Evolutionary conservation across 2,113 vertebrate species (phyloP), one percentile per base, ranked within the genome.

Genomic region (Petroica traversi): DNA sequence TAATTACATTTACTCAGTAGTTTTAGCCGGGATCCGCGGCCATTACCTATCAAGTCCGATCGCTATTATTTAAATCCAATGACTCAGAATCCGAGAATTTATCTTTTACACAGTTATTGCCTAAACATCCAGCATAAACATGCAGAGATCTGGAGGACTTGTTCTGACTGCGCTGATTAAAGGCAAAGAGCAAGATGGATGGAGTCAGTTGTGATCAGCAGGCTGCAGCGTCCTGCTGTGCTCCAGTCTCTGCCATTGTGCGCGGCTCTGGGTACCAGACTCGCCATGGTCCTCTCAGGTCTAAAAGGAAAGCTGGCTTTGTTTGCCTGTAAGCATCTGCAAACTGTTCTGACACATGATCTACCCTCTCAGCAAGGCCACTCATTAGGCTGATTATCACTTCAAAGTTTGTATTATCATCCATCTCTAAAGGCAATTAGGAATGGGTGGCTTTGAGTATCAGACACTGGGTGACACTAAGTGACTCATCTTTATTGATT

Each of bases 351-450:
- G 98, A 98, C 97, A 98, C 97, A 97, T 97, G 97, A 98, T 96
- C 97, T 96, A 92, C 94, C 95, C 94, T 93, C 97, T 95, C 96
- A 97, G 97, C 97, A 98, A 98, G 98, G 97, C 95, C 94, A 92
- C 98, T 99, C 98, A 98, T 99, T 98, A 98, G 97, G 97, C 96
- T 98, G 97, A 98, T 99, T 99, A 98, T 98, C 98, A 99, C 98
- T 98, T 99, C 98, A 99, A 99, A 99, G 98, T 97, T 95, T 98
- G 97, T 97, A 98, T 98, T 98, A 98, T 98, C 98, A 98, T 96
- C 98, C 98, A 98, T 98, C 98, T 98, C 98, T 98, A 98, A 98
- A 98, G 98, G 98, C 98, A 99, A 98, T 99, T 98, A 99, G 98
- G 98, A 98, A 98, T 98, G 98, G 98, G 98, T 98, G 98, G 98